phyloP scores from a whole-genome alignment of 2,797 vertebrate genomes.

The Sus cebifrons region DNA sequence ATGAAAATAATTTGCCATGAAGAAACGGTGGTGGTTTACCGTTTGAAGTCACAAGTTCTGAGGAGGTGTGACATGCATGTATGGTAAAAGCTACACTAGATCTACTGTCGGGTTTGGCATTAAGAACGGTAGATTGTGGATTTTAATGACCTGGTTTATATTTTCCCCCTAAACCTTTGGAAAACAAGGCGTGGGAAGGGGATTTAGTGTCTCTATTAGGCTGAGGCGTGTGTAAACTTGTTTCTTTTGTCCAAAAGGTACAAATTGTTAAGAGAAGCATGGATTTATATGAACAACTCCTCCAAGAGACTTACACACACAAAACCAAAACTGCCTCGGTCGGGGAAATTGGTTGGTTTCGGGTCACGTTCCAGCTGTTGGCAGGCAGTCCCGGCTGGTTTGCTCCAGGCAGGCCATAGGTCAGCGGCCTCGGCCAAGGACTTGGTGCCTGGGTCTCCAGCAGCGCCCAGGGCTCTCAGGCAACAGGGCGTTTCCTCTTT shows the following conservation, averaged over 20 bases:
- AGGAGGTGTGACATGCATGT: background rate
- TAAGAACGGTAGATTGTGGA: background rate
- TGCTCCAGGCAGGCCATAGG: background rate
- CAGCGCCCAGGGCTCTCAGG: background rate
- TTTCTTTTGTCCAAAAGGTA: slow-evolving; percentile 49
- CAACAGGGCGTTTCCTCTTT: slow-evolving; percentile 80
- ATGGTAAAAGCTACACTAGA: background rate
- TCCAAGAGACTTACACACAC: background rate
- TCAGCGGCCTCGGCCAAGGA: background rate
- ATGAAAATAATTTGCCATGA: slow-evolving; percentile 14
- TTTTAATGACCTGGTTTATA: background rate
- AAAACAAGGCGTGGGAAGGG: slow-evolving; percentile 16
- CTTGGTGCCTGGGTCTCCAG: background rate
- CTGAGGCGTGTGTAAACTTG: slow-evolving; percentile 62
- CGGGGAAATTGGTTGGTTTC: background rate
- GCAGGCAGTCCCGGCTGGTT: background rate
- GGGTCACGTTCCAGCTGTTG: background rate
- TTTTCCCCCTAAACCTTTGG: background rate
- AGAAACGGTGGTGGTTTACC: background rate
- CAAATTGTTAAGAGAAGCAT: slow-evolving; percentile 39
- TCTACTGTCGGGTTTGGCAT: background rate
- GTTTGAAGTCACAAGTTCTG: background rate
- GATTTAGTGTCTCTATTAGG: slow-evolving; percentile 46
- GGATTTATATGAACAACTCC: background rate
- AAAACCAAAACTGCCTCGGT: background rate